Evolutionary conservation across 2,888 invertebrate species (phyloP), one percentile per base, ranked within the genome.

Genomic region (Ptilodon capucinus): DNA sequence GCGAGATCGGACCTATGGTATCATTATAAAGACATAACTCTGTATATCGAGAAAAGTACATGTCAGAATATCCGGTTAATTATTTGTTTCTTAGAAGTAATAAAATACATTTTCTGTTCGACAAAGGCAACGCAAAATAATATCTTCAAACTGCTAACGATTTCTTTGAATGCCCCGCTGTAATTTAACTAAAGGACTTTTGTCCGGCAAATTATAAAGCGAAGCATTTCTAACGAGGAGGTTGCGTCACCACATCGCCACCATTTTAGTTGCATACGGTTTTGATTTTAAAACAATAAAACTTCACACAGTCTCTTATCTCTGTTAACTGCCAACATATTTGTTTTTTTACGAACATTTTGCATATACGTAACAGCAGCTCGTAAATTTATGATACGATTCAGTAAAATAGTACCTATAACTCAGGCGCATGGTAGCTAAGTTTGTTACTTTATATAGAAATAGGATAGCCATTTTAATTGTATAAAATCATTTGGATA

Each of bases 81-180:
- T 47, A 48, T 44, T 35, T 17, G 34, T 35, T 51, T 57, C 53
- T 51, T 19, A 41, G 64, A 55, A 63, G 41, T 50, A 18, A 28
- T 36, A 46, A 39, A 48, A 32, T 38, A 48, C 42, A 64, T 52
- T 41, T 44, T 35, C 38, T 38, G 38, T 16, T 32, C 8, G 35
- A 46, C 23, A 53, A 49, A 54, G 35, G 38, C 36, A 40, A 42
- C 9, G 40, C 14, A 44, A 34, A 18, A 25, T 14, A n/a, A 28
- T 41, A 52, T 48, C 11, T 17, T 11, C 3, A 35, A 11, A 35
- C 35, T 17, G 17, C 35, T 17, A 35, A 35, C 17, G 35, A 35
- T 35, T 35, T 17, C 35, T 17, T 9, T 17, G 35, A 17, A 35
- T 14, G 35, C 4, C 6, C 14, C 14, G 6, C 7, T 1, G 17